These are phyloP conservation scores for Phenganax marumi DNA, from an alignment of 92 coral and sea anemone species.

Conservation along the genomic window DNA sequence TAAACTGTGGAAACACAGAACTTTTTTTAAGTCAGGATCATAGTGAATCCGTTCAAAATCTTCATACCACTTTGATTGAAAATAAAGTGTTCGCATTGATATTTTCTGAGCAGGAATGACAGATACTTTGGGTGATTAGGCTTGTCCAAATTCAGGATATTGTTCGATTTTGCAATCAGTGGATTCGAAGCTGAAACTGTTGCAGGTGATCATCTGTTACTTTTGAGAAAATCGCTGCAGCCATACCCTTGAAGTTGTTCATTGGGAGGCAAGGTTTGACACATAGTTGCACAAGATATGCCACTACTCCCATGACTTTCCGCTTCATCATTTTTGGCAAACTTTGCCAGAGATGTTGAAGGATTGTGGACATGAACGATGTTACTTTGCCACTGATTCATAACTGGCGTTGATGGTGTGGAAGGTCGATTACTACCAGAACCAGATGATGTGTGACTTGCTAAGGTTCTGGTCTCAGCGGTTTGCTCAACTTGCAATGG, in stretches of 20 bases:
- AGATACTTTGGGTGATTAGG: slow-evolving; percentile 23
- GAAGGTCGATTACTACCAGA: slow-evolving; percentile 12
- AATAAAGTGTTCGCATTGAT: slow-evolving; percentile 37
- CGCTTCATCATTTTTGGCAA: slow-evolving; percentile 29
- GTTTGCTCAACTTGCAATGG: slow-evolving; percentile 35
- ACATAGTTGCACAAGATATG: slow-evolving; percentile 19
- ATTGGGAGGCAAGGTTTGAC: slow-evolving; percentile 30
- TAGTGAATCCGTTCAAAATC: slow-evolving; percentile 38
- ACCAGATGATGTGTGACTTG: slow-evolving; percentile 2
- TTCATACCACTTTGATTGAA: slow-evolving; percentile 35
- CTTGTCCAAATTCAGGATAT: slow-evolving; percentile 23
- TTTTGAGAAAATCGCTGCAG: slow-evolving; percentile 24
- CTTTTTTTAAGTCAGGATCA: slow-evolving; percentile 26
- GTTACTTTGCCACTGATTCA: slow-evolving; percentile 32
- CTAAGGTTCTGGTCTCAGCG: slow-evolving; percentile 18
- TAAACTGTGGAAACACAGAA: slow-evolving; percentile 30
- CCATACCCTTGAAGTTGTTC: slow-evolving; percentile 15
- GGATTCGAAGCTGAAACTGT: slow-evolving; percentile 25
- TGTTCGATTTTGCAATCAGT: slow-evolving; percentile 32
- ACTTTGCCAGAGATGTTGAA: slow-evolving; percentile 28
- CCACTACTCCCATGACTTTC: slow-evolving; percentile 25
- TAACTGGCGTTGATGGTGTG: slow-evolving; percentile 10
- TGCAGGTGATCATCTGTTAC: slow-evolving; percentile 36
- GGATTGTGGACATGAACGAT: slow-evolving; percentile 29
- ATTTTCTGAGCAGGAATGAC: slow-evolving; percentile 31